These are phyloP conservation scores for Huso huso DNA, from an alignment of 2,797 vertebrate genomes.

Conservation along the genomic window DNA sequence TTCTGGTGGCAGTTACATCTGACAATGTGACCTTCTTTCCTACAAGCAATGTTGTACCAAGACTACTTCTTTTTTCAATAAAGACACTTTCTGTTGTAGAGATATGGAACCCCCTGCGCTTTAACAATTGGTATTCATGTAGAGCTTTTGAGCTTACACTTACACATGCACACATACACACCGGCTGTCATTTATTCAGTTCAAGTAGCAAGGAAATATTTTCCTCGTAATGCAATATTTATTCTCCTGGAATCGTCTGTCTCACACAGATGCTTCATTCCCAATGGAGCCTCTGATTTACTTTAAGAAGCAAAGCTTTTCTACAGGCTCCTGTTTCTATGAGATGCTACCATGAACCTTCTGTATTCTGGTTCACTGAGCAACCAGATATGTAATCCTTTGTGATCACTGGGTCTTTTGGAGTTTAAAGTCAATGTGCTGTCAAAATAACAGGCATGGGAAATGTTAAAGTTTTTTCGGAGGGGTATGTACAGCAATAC, in stretches of 20 bases:
- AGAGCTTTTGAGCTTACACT: neutral
- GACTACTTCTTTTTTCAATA: neutral
- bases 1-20: neutral
- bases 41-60: neutral
- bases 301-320: neutral
- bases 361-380: neutral
- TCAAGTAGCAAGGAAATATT: neutral
- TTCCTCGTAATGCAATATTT: neutral
- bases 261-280: constrained; percentile 1
- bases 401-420: too few relatives aligned
- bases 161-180: neutral
- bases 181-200: constrained; percentile 4
- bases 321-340: neutral
- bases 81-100: neutral
- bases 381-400: too few relatives aligned
- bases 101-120: neutral
- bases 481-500: too few relatives aligned
- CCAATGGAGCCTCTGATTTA: neutral
- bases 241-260: neutral
- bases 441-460: too few relatives aligned
- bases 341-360: neutral
- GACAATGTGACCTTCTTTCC: neutral
- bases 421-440: too few relatives aligned
- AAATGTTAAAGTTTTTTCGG: too few relatives aligned
- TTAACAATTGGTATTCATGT: neutral